Conservation (phyloP, 2,888 invertebrate species). For the Epiblema foenella region DNA sequence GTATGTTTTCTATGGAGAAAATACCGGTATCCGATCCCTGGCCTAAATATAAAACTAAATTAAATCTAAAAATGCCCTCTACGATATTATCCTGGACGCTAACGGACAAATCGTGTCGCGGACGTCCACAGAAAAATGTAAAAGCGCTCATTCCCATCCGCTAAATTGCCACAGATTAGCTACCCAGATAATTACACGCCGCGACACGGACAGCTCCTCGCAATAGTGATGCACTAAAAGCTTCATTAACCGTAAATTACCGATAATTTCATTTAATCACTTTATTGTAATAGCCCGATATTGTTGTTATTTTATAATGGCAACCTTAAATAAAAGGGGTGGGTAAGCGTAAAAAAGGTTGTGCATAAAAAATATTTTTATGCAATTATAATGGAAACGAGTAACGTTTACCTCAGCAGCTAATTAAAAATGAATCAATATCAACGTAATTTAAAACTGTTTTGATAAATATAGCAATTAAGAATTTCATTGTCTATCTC, state of each 20-base stretch:
- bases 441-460: no score
- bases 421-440: background rate
- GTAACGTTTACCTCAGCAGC: slow-evolving; percentile 40
- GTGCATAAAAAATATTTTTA: background rate
- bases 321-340: slow-evolving; percentile 16
- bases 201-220: slow-evolving; percentile 52
- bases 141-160: background rate
- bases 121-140: no score
- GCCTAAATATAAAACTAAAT: no score
- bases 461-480: no score
- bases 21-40: no score
- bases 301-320: slow-evolving; percentile 30
- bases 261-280: slow-evolving; percentile 51
- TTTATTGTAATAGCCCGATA: slow-evolving; percentile 42
- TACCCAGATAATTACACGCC: slow-evolving; percentile 16
- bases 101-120: no score
- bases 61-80: no score
- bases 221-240: slow-evolving; percentile 72
- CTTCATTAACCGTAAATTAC: slow-evolving; percentile 75
- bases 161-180: slow-evolving; percentile 19
- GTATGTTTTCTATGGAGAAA: no score
- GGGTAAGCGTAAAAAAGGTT: background rate
- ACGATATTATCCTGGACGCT: no score
- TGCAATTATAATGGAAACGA: slow-evolving; percentile 5
- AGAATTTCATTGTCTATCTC: no score